These are phyloP conservation scores for Empis livida DNA, from an alignment of 2,888 invertebrate species.

Conservation along the genomic window DNA sequence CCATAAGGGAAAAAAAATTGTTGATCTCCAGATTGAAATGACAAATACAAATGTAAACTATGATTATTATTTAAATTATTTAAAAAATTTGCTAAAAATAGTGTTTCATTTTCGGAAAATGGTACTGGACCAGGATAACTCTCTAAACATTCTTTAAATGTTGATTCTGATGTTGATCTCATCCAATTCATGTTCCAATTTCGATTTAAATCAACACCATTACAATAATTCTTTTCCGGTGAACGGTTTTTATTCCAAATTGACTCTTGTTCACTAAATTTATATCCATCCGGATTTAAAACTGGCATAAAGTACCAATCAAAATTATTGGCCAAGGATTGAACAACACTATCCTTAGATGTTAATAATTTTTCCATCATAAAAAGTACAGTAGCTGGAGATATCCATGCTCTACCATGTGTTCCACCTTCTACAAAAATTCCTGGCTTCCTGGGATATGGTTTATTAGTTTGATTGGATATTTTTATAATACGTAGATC, in stretches of 20 bases:
- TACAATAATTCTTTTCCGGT: conserved; percentile 29
- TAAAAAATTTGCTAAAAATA: conserved; percentile 43
- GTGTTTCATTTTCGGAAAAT: conserved; percentile 45
- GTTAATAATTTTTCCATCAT: conserved; percentile 47
- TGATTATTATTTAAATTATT: conserved; percentile 31
- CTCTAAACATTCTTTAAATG: conserved; percentile 25
- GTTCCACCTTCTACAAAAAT: conserved; percentile 52
- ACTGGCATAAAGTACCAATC: conserved; percentile 67
- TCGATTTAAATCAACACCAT: conserved; percentile 51
- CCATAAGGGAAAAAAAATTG: conserved; percentile 63
- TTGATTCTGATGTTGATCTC: conserved; percentile 39
- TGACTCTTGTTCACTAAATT: conserved; percentile 50
- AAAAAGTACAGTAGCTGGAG: conserved; percentile 50
- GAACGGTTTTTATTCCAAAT: conserved; percentile 53
- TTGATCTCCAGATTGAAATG: conserved; percentile 67
- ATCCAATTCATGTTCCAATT: conserved; percentile 54
- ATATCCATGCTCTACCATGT: conserved; percentile 65
- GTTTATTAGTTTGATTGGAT: conserved; percentile 36
- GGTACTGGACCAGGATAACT: conserved; percentile 41
- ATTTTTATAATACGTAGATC: conserved; percentile 43
- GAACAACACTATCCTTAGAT: conserved; percentile 39
- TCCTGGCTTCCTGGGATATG: conserved; percentile 16
- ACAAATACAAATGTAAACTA: conserved; percentile 48
- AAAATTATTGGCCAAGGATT: conserved; percentile 39
- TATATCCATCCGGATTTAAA: conserved; percentile 65